A percentile compares a stretch with the other conserved stretches of the same genome.
Conservation (phyloP, 2,888 invertebrate species). For the Epiblema foenella region DNA sequence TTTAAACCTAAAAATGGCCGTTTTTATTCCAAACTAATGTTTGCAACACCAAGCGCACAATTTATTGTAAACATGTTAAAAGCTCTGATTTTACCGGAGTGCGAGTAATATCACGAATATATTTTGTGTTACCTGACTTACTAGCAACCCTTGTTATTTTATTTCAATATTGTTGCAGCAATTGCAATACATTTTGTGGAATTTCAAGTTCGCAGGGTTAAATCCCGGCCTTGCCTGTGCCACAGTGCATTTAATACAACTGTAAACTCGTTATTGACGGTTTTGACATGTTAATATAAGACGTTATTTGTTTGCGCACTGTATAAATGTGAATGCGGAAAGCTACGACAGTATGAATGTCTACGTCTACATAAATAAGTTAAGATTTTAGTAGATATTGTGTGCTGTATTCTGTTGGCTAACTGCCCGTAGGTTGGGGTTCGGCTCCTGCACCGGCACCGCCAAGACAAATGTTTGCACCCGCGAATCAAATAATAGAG, state of each 20-base stretch:
- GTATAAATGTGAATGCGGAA: background rate
- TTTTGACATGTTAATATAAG: background rate
- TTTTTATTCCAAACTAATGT: background rate
- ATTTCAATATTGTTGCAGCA: constrained; percentile 23
- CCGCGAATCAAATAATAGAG: constrained; percentile 40
- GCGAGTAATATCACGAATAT: constrained; percentile 6
- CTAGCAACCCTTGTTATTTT: constrained; percentile 24
- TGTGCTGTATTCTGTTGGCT: constrained; percentile 34
- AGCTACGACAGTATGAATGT: background rate
- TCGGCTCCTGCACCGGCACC: constrained; percentile 27
- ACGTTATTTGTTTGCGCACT: background rate
- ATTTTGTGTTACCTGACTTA: background rate
- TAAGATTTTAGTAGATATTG: constrained; percentile 32
- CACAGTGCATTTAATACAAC: constrained; percentile 5
- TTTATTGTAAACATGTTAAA: background rate
- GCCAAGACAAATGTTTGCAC: constrained; percentile 41
- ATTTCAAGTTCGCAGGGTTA: constrained; percentile 3
- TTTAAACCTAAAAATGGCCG: too few relatives aligned
- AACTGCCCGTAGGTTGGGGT: constrained; percentile 35
- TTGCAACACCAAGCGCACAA: background rate
- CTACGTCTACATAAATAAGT: constrained; percentile 20
- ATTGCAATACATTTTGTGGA: constrained; percentile 23
- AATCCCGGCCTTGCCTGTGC: background rate
- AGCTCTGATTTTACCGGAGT: background rate
- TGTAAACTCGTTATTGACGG: background rate